Conservation (phyloP, 2,113 vertebrate species). For the Aptenodytes forsteri region DNA sequence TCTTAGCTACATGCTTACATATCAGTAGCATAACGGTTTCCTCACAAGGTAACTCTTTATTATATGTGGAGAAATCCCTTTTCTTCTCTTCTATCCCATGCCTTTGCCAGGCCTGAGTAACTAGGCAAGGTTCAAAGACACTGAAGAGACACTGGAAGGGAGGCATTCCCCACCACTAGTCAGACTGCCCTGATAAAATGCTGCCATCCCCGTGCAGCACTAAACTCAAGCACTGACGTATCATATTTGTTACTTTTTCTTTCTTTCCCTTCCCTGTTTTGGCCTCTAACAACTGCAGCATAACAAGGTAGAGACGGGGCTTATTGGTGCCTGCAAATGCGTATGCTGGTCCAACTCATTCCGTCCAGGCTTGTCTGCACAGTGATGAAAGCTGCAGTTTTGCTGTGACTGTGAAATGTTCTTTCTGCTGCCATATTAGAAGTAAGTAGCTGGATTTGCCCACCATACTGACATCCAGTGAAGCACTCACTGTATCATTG, state of each 20-base stretch:
- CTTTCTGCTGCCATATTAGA: not conserved
- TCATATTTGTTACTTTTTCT: not conserved
- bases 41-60: not conserved
- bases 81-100: not conserved
- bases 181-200: not conserved
- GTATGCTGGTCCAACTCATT: not conserved
- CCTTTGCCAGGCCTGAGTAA: not conserved
- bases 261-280: not conserved
- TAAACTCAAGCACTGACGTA: not conserved
- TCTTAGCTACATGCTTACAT: not conserved
- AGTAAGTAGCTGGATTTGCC: not conserved
- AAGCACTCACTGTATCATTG: not conserved
- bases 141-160: not conserved
- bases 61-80: not conserved
- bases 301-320: not conserved
- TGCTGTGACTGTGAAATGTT: not conserved
- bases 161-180: not conserved
- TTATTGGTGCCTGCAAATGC: not conserved
- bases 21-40: not conserved
- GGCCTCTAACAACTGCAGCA: not conserved
- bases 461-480: not conserved
- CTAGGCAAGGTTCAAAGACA: not conserved
- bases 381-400: not conserved
- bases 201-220: fast-evolving
- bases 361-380: not conserved